phyloP scores from a whole-genome alignment of 1,140 invertebrate genomes.

The Agraylea sexmaculata region DNA sequence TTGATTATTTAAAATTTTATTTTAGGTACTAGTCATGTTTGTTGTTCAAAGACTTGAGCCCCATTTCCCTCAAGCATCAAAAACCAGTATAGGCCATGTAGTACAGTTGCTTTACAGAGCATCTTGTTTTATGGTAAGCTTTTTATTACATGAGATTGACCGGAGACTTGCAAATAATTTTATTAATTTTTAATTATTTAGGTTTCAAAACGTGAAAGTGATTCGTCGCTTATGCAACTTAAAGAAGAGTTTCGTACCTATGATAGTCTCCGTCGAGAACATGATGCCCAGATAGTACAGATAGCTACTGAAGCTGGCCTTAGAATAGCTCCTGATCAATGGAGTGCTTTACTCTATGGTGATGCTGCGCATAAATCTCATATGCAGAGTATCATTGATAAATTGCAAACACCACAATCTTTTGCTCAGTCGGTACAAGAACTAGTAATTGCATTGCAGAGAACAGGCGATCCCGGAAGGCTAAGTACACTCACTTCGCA shows the following conservation, averaged over 20 bases:
- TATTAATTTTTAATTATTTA: conserved; percentile 26
- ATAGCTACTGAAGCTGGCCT: conserved; percentile 96
- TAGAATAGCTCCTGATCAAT: conserved; percentile 94
- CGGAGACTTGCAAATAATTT: background rate
- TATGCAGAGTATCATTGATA: conserved; percentile 97
- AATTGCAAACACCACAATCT: conserved; percentile 83
- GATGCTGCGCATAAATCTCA: conserved; percentile 92
- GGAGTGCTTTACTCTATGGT: conserved; percentile 93
- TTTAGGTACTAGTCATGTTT: conserved; percentile 88
- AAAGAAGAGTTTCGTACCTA: conserved; percentile 97
- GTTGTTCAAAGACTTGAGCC: conserved; percentile 91
- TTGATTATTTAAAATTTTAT: conserved; percentile 18
- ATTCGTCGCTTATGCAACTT: conserved; percentile 96
- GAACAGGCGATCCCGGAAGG: conserved; percentile 82
- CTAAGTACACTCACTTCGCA: conserved; percentile 63
- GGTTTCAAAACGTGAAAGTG: conserved; percentile 94
- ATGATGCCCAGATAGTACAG: conserved; percentile 96
- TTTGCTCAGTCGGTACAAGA: conserved; percentile 87
- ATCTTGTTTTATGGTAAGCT: conserved; percentile 88
- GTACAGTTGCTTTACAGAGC: conserved; percentile 95
- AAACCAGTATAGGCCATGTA: conserved; percentile 97
- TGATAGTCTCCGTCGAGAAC: conserved; percentile 83
- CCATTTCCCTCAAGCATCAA: conserved; percentile 95
- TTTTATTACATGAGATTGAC: conserved; percentile 2
- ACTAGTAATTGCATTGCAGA: conserved; percentile 80